Conservation (phyloP, 1,140 invertebrate species). For the Teleogryllus occipitalis region DNA sequence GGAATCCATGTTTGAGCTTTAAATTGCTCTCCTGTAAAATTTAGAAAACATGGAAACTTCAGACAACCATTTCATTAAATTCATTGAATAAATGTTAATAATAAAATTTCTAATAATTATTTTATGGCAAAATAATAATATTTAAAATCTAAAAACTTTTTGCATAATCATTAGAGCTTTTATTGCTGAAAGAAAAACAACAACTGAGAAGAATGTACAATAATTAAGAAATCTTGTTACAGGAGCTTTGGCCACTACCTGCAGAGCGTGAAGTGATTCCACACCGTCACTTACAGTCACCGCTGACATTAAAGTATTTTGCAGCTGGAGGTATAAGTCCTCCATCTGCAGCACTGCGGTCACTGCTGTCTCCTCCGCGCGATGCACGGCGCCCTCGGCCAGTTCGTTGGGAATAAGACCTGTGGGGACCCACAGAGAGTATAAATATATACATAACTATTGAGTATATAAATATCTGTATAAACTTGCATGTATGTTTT, state of each 20-base stretch:
- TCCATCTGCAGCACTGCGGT: constrained; percentile 45
- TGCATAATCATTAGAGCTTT: no score
- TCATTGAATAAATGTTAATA: no score
- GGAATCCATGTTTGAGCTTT: no score
- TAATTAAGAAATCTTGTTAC: background rate
- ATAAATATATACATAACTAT: constrained; percentile 3
- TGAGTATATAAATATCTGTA: constrained; percentile 6
- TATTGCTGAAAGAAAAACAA: no score
- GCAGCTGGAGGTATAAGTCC: constrained; percentile 26
- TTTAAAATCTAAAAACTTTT: no score
- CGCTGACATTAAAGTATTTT: constrained; percentile 47
- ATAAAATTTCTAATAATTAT: no score
- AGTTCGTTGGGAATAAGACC: constrained; percentile 18
- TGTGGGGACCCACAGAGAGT: background rate
- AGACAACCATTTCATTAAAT: no score
- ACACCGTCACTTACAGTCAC: constrained; percentile 57
- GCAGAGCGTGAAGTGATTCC: constrained; percentile 57
- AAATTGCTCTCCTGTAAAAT: no score
- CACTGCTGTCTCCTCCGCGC: constrained; percentile 49
- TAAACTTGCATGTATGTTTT: background rate
- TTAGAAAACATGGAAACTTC: no score
- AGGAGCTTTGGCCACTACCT: constrained; percentile 54
- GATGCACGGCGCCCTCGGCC: constrained; percentile 23
- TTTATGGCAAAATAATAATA: no score
- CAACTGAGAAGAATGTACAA: no score